Evolutionary conservation across 2,888 invertebrate species (phyloP), one percentile per base, ranked within the genome.

Genomic region (Chrysopilus asiliformis): DNA sequence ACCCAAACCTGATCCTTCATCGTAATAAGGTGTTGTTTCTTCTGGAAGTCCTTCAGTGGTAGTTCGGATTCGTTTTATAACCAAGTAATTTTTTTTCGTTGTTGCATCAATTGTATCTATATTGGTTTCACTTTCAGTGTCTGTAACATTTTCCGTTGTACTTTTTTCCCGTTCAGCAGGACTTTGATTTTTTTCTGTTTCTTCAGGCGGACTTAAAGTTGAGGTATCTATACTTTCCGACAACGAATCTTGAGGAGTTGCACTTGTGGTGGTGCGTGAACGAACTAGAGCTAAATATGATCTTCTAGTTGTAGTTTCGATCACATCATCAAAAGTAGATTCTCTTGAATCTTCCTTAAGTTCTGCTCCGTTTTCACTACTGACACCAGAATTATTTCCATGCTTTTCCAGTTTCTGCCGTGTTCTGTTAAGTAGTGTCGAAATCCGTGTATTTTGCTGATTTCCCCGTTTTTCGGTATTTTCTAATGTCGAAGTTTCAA

Each of bases 391-490:
- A n/a, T n/a, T n/a, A 9, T 22, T 8, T 28, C 2, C 10, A 12
- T 5, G n/a, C 28, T 28, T 28, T 18, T 5, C 10, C 13, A 25
- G n/a, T n/a, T n/a, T n/a, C n/a, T n/a, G n/a, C n/a, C n/a, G n/a
- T n/a, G n/a, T n/a, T n/a, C n/a, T 19, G 32, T 15, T 14, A 9
- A 19, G 38, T 38, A 15, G 33, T 34, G 9, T 8, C 16, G 9
- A 12, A 12, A 34, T 29, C 15, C 22, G 9, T 17, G 17, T 15
- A 17, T 8, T 19, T 12, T 22, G 8, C 24, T 9, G 13, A 4
- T 4, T 9, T 4, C 19, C 31, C 9, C 19, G n/a, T 5, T 18
- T 6, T 3, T 31, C 18, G n/a, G n/a, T n/a, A n/a, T n/a, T n/a
- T n/a, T n/a, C n/a, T n/a, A n/a, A n/a, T n/a, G n/a, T n/a, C n/a